phyloP scores from a whole-genome alignment of 2,113 vertebrate species.

The Sorex fumeus region DNA sequence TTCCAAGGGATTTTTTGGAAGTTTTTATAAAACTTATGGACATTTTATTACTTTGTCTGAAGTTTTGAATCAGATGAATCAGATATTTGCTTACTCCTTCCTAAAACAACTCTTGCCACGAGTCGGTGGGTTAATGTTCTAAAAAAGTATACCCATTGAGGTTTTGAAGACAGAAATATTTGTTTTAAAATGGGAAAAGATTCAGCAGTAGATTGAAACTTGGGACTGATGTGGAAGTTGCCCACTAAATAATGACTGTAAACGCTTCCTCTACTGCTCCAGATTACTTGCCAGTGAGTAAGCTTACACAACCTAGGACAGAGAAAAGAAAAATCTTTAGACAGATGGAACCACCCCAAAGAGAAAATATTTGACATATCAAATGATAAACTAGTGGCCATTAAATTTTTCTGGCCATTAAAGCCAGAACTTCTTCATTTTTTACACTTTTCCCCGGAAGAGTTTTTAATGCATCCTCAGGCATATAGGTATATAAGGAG shows the following conservation, averaged over 20 bases:
- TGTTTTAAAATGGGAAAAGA: neutral
- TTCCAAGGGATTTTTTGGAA: neutral
- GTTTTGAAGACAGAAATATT: neutral
- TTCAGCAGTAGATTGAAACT: neutral
- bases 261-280: neutral
- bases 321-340: neutral
- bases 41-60: neutral
- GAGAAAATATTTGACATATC: neutral
- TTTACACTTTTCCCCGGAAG: no score
- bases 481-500: no score
- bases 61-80: neutral
- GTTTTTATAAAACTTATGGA: no score
- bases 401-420: neutral
- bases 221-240: neutral
- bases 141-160: neutral
- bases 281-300: neutral
- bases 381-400: neutral
- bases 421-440: no score
- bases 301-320: neutral
- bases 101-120: neutral
- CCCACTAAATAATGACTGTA: neutral
- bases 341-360: neutral
- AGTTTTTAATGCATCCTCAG: no score
- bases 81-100: neutral
- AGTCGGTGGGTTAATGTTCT: conserved; percentile 24